Base-by-base conservation (phyloP, 1,140 invertebrate species). In the Cydia pomonella region DNA sequence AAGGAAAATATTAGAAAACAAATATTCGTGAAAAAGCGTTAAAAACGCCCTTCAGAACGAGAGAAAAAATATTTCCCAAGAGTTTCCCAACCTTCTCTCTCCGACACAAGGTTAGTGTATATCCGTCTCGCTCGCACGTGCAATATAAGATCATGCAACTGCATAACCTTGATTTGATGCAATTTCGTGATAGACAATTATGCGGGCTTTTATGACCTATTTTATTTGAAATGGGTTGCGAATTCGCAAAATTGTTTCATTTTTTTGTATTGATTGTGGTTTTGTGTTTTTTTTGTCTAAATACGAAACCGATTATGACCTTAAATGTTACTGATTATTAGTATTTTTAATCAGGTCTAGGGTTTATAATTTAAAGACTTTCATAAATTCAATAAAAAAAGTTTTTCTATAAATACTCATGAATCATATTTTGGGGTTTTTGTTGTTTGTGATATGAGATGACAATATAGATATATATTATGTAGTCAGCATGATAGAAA, bases 101-200 rank as follows among this genome's bases (percentile, higher is more conserved):
- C 84, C 77, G 76, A 87, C 89, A 76, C 86, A 89, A 88, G 88
- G 86, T 86, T 87, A 83, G 5, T 18, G 72, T 86, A 80, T 78
- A 73, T 80, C 83, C 78, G 73, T 87, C 91, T 83, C 84, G 75
- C 84, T 92, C 90, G 77, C 88, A 88, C 89, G 82, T 91, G 91
- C 89, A 91, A 90, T 82, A 85, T 81, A 79, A 85, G 84, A 92
- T 91, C 91, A 89, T 92, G 89, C 91, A 92, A 90, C 86, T 84
- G 83, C 63, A 85, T 69, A 88, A 91, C 91, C 91, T 92, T 92
- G 91, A 87, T 91, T 87, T 84, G 87, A 84, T 90, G 89, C 89
- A 88, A 88, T 91, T 92, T 92, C 89, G 91, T 89, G 87, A 86
- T 91, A 92, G 91, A 90, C 90, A 92, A 92, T 89, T 89, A 84